Conservation (phyloP, 2,113 vertebrate species). For the Poicephalus meyeri region DNA sequence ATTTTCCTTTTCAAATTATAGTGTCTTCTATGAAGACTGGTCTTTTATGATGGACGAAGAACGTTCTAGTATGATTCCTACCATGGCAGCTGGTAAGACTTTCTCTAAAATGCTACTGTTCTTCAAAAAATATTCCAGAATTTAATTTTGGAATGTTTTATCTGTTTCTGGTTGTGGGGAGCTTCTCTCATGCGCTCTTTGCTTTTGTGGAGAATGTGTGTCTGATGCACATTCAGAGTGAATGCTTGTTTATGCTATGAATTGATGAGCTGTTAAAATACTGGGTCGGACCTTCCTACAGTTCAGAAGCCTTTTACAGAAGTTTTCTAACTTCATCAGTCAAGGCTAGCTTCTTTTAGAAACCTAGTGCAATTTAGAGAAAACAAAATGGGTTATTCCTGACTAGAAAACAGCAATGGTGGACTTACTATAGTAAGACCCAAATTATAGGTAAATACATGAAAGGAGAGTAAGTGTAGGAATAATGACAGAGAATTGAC, state of each 20-base stretch:
- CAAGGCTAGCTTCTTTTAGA: not conserved
- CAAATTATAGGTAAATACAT: not conserved
- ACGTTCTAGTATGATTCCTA: slow-evolving; percentile 95
- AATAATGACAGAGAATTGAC: not conserved
- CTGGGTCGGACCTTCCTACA: not conserved
- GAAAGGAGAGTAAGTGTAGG: not conserved
- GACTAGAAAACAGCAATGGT: not conserved
- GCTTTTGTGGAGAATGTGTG: not conserved
- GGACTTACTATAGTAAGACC: not conserved
- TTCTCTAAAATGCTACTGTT: not conserved
- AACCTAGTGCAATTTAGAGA: not conserved
- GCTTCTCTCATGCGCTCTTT: not conserved
- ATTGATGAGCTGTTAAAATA: not conserved
- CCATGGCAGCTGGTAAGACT: slow-evolving; percentile 93
- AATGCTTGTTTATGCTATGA: not conserved
- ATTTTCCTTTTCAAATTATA: slow-evolving; percentile 41
- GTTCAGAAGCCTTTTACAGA: not conserved
- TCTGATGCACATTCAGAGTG: not conserved
- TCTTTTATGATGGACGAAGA: slow-evolving; percentile 96
- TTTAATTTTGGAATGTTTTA: not conserved
- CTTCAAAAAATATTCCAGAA: not conserved
- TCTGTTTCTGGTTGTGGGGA: not conserved
- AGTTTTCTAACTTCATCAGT: not conserved
- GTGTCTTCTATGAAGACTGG: slow-evolving; percentile 97
- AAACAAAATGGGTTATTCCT: not conserved